Evolutionary conservation across 2,888 invertebrate genomes (phyloP).

Genomic region (Anthophora plumipes): DNA sequence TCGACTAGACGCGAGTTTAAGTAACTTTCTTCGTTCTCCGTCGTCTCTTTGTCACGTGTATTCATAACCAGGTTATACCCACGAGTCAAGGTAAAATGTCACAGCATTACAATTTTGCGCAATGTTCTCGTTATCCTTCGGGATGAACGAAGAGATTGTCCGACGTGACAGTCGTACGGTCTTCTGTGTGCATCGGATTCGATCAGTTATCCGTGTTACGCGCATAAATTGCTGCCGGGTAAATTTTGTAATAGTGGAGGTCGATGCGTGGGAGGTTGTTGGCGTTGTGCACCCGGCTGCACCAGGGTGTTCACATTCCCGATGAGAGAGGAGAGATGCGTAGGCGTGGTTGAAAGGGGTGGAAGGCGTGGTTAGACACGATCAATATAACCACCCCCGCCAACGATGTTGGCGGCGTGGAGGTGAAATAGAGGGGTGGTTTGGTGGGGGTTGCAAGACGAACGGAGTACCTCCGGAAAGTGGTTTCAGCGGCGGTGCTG

Average conservation of each 20-base stretch:
- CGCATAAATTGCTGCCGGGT: conserved; percentile 34
- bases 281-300: conserved; percentile 53
- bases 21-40: background rate
- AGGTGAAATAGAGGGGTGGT: conserved; percentile 45
- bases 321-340: conserved; percentile 35
- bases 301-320: conserved; percentile 44
- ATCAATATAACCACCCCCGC: conserved; percentile 82
- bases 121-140: background rate
- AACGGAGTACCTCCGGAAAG: conserved; percentile 72
- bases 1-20: background rate
- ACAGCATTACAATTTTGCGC: background rate
- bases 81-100: background rate
- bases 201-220: conserved; percentile 28
- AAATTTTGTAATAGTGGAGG: conserved; percentile 49
- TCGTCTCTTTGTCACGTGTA: background rate
- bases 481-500: conserved; percentile 49
- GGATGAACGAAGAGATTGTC: background rate
- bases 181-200: conserved; percentile 10
- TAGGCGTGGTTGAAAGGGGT: conserved; percentile 79
- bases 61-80: background rate
- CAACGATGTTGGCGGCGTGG: conserved; percentile 25
- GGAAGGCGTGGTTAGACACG: conserved; percentile 80
- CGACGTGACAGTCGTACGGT: background rate
- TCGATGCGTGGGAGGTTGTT: conserved; percentile 41
- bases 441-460: conserved; percentile 42